These are phyloP conservation scores for Spilosoma lubricipeda DNA, from an alignment of 2,888 invertebrate species.

Conservation along the genomic window DNA sequence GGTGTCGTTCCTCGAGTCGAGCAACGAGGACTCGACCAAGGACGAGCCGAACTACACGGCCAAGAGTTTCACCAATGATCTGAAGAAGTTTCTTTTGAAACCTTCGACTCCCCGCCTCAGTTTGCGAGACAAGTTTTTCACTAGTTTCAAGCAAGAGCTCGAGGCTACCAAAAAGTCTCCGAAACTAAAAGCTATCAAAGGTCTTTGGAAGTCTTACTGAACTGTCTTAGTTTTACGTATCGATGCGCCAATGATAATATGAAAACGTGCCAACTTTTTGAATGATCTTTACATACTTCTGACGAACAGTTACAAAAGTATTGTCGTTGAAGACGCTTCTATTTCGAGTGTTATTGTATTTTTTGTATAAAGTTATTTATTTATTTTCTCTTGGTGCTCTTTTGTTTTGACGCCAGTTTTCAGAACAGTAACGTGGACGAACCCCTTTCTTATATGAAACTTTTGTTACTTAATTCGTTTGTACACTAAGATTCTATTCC, in stretches of 20 bases:
- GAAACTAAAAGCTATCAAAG: slow-evolving; percentile 81
- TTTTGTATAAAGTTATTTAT: slow-evolving; percentile 31
- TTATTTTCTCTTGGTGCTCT: slow-evolving; percentile 30
- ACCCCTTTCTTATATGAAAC: not conserved
- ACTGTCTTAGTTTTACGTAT: slow-evolving; percentile 20
- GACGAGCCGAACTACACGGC: slow-evolving; percentile 84
- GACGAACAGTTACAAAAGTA: not conserved
- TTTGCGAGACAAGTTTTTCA: slow-evolving; percentile 80
- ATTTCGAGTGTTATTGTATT: slow-evolving; percentile 21
- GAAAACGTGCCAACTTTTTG: slow-evolving; percentile 39
- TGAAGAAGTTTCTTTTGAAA: slow-evolving; percentile 80
- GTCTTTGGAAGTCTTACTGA: slow-evolving; percentile 84
- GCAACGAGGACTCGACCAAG: slow-evolving; percentile 74
- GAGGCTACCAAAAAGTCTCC: slow-evolving; percentile 81
- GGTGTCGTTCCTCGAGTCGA: slow-evolving; percentile 81
- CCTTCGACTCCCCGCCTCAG: slow-evolving; percentile 79
- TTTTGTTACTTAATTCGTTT: not conserved
- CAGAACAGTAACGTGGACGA: slow-evolving; percentile 10
- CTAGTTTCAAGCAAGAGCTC: slow-evolving; percentile 81
- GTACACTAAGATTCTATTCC: not conserved
- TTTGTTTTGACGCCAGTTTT: slow-evolving; percentile 16
- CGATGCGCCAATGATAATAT: slow-evolving; percentile 19
- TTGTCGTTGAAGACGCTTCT: slow-evolving; percentile 1
- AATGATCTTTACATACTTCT: slow-evolving; percentile 25
- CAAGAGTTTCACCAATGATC: slow-evolving; percentile 83